Percentiles rank a stretch among this genome's conserved stretches.
Conservation (phyloP, 1,140 invertebrate species). For the Sminthurinus signatus region DNA sequence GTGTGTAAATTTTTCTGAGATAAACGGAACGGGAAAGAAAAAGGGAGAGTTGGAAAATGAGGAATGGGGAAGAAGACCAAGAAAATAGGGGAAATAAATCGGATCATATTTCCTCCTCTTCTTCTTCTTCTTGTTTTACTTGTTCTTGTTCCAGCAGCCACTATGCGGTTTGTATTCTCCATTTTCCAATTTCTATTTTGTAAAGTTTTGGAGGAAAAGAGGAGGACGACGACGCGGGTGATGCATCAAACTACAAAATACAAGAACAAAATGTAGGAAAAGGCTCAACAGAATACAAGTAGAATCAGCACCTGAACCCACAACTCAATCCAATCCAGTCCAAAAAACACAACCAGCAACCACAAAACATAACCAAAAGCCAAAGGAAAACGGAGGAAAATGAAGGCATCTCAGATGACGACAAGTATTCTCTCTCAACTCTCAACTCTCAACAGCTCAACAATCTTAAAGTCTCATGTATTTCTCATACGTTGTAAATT, state of each 20-base stretch:
- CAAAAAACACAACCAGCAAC: too few relatives aligned
- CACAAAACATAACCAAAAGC: slow-evolving; percentile 6
- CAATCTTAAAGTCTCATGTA: background rate
- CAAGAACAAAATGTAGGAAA: too few relatives aligned
- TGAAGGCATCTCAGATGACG: background rate
- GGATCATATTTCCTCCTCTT: slow-evolving; percentile 1
- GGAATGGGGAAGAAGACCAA: background rate
- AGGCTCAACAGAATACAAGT: too few relatives aligned
- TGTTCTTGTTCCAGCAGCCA: slow-evolving; percentile 5
- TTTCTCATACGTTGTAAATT: too few relatives aligned
- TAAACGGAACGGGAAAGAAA: too few relatives aligned
- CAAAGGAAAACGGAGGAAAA: background rate
- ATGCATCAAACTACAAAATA: too few relatives aligned
- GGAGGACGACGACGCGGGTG: slow-evolving; percentile 5
- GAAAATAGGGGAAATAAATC: background rate
- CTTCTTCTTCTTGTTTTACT: too few relatives aligned
- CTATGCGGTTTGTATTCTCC: slow-evolving; percentile 23
- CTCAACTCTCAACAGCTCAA: too few relatives aligned
- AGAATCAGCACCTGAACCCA: slow-evolving; percentile 26
- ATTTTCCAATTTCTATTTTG: too few relatives aligned
- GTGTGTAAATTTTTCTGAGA: too few relatives aligned
- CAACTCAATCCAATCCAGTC: too few relatives aligned
- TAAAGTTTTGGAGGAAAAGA: slow-evolving; percentile 16
- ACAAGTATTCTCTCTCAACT: slow-evolving; percentile 17
- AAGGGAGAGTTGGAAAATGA: too few relatives aligned